Evolutionary conservation across 30 jellyfish, hydroid and myxozoan genomes (phyloP).

Genomic region (Pelagia noctiluca): DNA sequence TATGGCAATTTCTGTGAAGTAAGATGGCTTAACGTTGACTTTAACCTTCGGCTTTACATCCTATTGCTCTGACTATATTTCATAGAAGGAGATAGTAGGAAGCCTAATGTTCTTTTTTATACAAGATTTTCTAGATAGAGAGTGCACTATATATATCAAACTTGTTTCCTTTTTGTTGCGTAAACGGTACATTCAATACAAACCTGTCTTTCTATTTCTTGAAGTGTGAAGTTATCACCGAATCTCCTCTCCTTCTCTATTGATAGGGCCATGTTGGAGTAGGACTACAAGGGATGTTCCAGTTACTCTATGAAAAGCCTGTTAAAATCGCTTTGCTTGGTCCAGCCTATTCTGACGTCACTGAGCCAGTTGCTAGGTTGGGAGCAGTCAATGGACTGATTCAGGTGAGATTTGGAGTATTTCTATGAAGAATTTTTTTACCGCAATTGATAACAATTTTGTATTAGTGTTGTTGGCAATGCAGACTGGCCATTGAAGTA

Average conservation of each 20-base stretch:
- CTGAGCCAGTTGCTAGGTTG: constrained; percentile 75
- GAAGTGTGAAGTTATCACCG: neutral
- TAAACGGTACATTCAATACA: neutral
- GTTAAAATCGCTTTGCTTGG: constrained; percentile 86
- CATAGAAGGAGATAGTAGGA: too few species aligned
- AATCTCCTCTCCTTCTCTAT: neutral
- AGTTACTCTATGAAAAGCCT: constrained; percentile 21
- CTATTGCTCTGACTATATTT: too few species aligned
- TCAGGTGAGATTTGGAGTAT: constrained; percentile 67
- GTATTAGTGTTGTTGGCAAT: neutral
- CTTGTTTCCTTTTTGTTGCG: neutral
- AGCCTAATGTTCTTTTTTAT: neutral
- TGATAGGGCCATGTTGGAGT: neutral
- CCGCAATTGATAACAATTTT: neutral
- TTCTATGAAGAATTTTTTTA: neutral
- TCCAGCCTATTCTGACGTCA: constrained; percentile 88
- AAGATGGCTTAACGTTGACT: too few species aligned
- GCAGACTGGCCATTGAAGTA: neutral
- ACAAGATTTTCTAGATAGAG: neutral
- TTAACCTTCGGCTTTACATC: too few species aligned
- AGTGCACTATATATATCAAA: neutral
- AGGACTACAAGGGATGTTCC: neutral
- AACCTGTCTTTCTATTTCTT: neutral
- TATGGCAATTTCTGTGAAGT: too few species aligned
- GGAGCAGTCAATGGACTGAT: constrained; percentile 60